Conservation (phyloP, 1,140 invertebrate species). For the Hyles vespertilio region DNA sequence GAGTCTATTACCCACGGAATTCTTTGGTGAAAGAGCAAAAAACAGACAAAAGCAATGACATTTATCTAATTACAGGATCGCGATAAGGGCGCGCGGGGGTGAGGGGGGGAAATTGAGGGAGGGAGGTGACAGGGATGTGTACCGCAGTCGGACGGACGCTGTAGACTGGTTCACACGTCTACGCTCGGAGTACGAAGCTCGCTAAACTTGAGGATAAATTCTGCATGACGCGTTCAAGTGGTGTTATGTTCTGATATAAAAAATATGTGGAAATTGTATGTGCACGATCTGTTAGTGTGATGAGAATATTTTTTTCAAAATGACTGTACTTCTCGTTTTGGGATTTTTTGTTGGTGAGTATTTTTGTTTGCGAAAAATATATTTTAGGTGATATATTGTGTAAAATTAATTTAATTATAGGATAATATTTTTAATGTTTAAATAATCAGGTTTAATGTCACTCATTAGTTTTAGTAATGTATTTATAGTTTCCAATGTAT, state of each 20-base stretch:
- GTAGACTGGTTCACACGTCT: constrained; percentile 18
- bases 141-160: constrained; percentile 43
- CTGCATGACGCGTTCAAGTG: too few species aligned
- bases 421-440: too few species aligned
- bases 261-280: constrained; percentile 45
- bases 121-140: constrained; percentile 30
- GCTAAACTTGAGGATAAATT: too few species aligned
- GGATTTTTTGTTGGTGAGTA: constrained; percentile 66
- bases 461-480: too few species aligned
- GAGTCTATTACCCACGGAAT: constrained; percentile 43
- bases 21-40: constrained; percentile 34
- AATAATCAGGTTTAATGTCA: too few species aligned
- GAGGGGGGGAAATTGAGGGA: constrained; percentile 20
- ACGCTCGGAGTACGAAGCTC: not conserved
- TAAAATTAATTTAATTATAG: too few species aligned
- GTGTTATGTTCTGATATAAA: not conserved
- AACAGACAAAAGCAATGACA: constrained; percentile 64
- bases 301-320: constrained; percentile 41
- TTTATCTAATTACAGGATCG: constrained; percentile 71
- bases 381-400: too few species aligned
- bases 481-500: too few species aligned
- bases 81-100: constrained; percentile 53
- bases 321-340: constrained; percentile 62
- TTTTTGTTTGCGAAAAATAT: not conserved
- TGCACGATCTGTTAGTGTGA: constrained; percentile 32